These are phyloP conservation scores for Geococcyx californianus DNA, from an alignment of 2,113 vertebrate species.

Conservation along the genomic window DNA sequence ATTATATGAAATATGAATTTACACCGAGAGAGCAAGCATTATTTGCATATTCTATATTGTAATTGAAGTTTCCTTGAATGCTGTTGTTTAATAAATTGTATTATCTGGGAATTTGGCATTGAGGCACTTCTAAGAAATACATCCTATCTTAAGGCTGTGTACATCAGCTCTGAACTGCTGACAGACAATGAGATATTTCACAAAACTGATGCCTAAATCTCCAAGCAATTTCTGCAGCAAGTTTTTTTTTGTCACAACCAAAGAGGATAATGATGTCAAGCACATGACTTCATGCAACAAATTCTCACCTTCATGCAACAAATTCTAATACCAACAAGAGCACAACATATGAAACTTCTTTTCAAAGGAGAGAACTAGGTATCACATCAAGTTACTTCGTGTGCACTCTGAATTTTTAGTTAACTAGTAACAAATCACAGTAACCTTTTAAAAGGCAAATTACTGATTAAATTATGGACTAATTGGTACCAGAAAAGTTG, in stretches of 20 bases:
- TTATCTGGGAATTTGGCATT: background rate
- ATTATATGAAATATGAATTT: background rate
- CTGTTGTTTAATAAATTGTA: background rate
- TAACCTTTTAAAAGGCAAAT: constrained; percentile 41
- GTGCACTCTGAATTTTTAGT: background rate
- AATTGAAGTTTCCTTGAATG: background rate
- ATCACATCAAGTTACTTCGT: background rate
- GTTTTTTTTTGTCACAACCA: background rate
- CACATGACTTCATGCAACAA: background rate
- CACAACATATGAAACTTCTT: background rate
- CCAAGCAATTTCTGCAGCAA: background rate
- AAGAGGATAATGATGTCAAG: background rate
- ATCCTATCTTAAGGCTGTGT: background rate
- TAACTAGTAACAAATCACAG: constrained; percentile 53
- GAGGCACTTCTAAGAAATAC: background rate
- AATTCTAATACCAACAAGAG: background rate
- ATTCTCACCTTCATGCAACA: background rate
- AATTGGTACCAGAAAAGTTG: background rate
- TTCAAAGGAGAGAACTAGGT: background rate
- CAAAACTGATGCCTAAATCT: background rate
- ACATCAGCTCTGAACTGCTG: background rate
- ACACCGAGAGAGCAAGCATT: background rate
- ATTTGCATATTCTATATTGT: background rate
- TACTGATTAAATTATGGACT: constrained; percentile 38
- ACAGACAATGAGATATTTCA: background rate